A percentile compares a stretch with the other conserved stretches of the same genome.
These are phyloP conservation scores for Ovis canadensis DNA, from an alignment of 2,113 vertebrate genomes.

Conservation along the genomic window DNA sequence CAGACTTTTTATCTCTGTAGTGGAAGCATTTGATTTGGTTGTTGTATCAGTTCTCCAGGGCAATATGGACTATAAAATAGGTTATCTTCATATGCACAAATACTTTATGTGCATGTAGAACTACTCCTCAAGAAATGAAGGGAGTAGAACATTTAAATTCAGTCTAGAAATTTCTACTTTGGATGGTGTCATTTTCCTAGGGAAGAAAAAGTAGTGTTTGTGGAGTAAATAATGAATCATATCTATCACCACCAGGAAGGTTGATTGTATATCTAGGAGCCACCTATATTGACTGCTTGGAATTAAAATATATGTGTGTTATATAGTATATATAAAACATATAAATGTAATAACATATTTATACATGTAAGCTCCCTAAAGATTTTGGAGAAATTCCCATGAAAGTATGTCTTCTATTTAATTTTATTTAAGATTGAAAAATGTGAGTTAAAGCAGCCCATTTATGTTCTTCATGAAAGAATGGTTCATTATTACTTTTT, in stretches of 20 bases:
- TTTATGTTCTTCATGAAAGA: background rate
- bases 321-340: background rate
- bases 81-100: slow-evolving; percentile 25
- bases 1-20: background rate
- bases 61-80: slow-evolving; percentile 1
- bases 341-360: background rate
- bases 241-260: background rate
- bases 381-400: background rate
- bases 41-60: background rate
- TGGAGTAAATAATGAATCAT: background rate
- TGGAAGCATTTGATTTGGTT: slow-evolving; percentile 15
- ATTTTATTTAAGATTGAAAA: slow-evolving; percentile 30
- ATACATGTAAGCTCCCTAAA: background rate
- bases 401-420: background rate
- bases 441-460: background rate
- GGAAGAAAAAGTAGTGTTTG: background rate
- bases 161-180: slow-evolving; percentile 1
- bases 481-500: background rate
- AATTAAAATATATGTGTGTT: background rate
- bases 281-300: background rate
- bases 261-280: background rate
- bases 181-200: background rate
- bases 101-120: slow-evolving; percentile 32
- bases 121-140: slow-evolving; percentile 28
- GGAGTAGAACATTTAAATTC: slow-evolving; percentile 2